Evolutionary conservation across 1,140 invertebrate genomes (phyloP).

Genomic region (Papilio polyxenes): DNA sequence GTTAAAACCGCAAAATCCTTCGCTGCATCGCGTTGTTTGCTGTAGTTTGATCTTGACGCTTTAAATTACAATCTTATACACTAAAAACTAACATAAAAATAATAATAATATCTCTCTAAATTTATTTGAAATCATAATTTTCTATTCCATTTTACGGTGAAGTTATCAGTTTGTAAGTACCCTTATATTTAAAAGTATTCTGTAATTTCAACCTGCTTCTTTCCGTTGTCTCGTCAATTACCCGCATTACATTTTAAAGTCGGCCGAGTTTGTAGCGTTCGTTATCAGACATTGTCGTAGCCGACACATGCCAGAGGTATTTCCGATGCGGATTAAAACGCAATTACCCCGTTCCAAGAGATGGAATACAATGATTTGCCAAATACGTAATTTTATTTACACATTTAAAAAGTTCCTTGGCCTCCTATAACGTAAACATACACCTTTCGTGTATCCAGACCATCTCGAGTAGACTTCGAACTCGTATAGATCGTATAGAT

Average conservation of each 20-base stretch:
- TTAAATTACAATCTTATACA: not conserved
- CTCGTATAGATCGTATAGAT: too few relatives aligned
- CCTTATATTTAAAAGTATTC: not conserved
- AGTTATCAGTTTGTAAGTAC: not conserved
- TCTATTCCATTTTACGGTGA: too few relatives aligned
- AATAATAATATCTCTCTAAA: too few relatives aligned
- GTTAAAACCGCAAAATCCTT: not conserved
- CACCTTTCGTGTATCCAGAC: too few relatives aligned
- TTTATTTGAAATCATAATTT: too few relatives aligned
- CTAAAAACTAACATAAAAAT: too few relatives aligned
- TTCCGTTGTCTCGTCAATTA: constrained; percentile 13
- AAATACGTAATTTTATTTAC: not conserved
- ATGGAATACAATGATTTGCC: not conserved
- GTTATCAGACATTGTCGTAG: constrained; percentile 16
- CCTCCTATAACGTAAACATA: not conserved
- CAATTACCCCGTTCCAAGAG: constrained; percentile 16
- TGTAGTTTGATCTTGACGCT: not conserved
- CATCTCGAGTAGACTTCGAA: not conserved
- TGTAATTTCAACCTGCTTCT: not conserved
- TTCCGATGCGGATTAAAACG: constrained; percentile 29
- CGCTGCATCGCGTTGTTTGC: not conserved
- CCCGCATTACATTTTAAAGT: constrained; percentile 30
- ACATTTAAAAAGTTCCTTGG: not conserved
- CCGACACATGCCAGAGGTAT: constrained; percentile 32
- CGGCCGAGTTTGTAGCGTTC: not conserved